Base-by-base conservation (phyloP, 2,888 invertebrate genomes). In the Nemotelus nigrinus region DNA sequence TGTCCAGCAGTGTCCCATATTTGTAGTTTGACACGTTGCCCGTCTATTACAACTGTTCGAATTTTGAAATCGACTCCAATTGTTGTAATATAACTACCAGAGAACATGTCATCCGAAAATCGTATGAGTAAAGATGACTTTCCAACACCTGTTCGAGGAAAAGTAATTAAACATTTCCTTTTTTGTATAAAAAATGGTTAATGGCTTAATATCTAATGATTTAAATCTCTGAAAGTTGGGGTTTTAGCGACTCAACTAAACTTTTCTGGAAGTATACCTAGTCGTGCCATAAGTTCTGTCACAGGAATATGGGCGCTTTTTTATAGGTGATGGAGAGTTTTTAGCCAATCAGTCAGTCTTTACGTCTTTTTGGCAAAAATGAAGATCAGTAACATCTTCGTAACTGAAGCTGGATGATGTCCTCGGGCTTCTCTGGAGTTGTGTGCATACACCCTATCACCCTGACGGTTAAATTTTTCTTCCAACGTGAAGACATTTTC, bases 31-130 rank as follows among this genome's bases (percentile, higher is more conserved):
- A 97, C 96, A 85, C 94, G 91, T 86, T 96, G 93, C 78, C 96
- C 96, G 84, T 96, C 94, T 83, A 97, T 92, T 85, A 93, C 94
- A 83, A 99, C 93, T 81, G 99, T 99, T 85, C 98, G 92, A 87
- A 99, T 99, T 91, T 99, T 99, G 89, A 99, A 99, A 90, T 99
- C 99, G 76, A 99, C 99, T 80, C 99, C 99, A 87, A 99, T 99
- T 68, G 99, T 99, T 79, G 99, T 99, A 86, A 99, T 99, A 87
- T 96, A 96, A 90, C 94, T 95, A 87, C 98, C 97, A 83, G 97
- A 96, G 89, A 99, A 99, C 81, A 97, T 97, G 88, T 99, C 98
- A 89, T 99, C 99, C 76, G 99, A 97, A 88, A 99, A 99, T 83
- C 99, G 90, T 83, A 99, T 90, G 81, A 99, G 91, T 81, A 99